Evolutionary conservation across 2,797 vertebrate species (phyloP).

Genomic region (Avahi laniger): DNA sequence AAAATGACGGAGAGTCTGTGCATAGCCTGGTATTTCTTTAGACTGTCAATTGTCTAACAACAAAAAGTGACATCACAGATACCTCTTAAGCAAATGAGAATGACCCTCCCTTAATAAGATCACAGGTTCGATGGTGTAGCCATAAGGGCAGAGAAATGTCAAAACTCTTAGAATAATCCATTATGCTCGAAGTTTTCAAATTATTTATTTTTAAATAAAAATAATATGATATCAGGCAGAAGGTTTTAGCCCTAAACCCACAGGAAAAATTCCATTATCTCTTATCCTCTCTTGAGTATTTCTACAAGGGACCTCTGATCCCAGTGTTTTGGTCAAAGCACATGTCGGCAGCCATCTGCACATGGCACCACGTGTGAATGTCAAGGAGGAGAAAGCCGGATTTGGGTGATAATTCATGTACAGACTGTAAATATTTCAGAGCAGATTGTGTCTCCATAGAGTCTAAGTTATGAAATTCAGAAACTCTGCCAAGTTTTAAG

Average conservation of each 20-base stretch:
- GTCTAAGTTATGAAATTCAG: constrained; percentile 1
- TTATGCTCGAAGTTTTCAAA: not conserved
- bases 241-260: not conserved
- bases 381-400: not conserved
- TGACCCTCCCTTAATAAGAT: not conserved
- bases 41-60: not conserved
- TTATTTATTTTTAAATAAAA: constrained; percentile 22
- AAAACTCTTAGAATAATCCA: not conserved
- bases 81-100: not conserved
- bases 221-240: not conserved
- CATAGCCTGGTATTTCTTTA: not conserved
- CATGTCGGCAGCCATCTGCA: not conserved
- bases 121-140: not conserved
- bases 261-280: not conserved
- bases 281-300: not conserved
- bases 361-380: not conserved
- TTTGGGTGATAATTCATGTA: not conserved
- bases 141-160: not conserved
- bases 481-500: not conserved
- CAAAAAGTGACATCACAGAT: not conserved
- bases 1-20: not conserved
- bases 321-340: not conserved
- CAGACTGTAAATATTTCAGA: constrained; percentile 3
- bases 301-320: not conserved
- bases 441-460: not conserved